A percentile compares a stretch with the other conserved stretches of the same genome.
Conservation (phyloP, 2,888 invertebrate genomes). For the Chironomus tentans region DNA sequence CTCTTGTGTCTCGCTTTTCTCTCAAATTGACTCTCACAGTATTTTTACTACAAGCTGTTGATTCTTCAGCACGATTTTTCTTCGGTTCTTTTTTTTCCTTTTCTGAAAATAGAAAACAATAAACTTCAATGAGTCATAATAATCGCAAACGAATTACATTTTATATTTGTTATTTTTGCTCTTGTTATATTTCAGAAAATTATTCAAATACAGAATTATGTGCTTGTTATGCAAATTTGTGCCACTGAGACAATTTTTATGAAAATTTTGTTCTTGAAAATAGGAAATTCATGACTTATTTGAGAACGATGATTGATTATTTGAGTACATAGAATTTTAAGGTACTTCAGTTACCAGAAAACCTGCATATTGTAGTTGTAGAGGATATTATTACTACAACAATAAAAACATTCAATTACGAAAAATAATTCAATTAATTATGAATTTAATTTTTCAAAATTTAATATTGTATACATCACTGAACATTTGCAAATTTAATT, state of each 20-base stretch:
- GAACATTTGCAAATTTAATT: too few relatives aligned
- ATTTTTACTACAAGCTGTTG: background rate
- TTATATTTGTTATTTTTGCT: background rate
- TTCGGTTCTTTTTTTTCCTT: background rate
- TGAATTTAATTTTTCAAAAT: too few relatives aligned
- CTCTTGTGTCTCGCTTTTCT: background rate
- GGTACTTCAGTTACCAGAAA: too few relatives aligned
- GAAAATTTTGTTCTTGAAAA: background rate
- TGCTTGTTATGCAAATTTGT: background rate
- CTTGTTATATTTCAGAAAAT: background rate
- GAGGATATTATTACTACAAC: too few relatives aligned
- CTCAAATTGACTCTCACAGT: background rate
- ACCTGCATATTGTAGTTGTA: too few relatives aligned
- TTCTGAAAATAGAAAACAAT: conserved; percentile 16
- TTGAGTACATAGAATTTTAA: too few relatives aligned
- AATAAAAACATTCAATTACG: too few relatives aligned
- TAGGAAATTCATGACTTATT: too few relatives aligned
- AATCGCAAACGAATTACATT: background rate
- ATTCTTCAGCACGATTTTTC: background rate
- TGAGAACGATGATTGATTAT: too few relatives aligned
- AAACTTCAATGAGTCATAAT: conserved; percentile 26
- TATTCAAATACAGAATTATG: background rate
- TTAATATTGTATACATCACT: too few relatives aligned
- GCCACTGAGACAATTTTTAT: background rate
- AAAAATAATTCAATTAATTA: too few relatives aligned